Conservation (phyloP, 2,113 vertebrate species). For the Tichodroma muraria region DNA sequence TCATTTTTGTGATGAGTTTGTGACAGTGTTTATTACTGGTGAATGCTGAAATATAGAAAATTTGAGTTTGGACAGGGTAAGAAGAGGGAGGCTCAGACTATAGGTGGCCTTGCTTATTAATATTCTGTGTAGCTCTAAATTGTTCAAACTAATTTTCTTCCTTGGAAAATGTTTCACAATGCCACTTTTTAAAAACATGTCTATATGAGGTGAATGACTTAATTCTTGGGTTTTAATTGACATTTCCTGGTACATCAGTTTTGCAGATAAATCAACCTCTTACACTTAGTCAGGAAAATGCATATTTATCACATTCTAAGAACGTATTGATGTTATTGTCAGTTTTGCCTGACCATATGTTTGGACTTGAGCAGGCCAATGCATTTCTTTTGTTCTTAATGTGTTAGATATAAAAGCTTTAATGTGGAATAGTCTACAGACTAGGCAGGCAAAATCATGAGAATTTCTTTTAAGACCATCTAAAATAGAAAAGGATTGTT, state of each 20-base stretch:
- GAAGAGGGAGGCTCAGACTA: not conserved
- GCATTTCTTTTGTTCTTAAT: not conserved
- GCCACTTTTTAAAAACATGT: not conserved
- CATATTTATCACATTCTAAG: not conserved
- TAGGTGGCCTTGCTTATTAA: not conserved
- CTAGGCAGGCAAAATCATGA: not conserved
- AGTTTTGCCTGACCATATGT: not conserved
- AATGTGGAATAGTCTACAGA: not conserved
- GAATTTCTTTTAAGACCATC: not conserved
- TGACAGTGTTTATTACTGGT: not conserved
- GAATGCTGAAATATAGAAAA: slow-evolving; percentile 1
- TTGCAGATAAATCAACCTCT: not conserved
- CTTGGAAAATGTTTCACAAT: not conserved
- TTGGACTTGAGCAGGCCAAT: not conserved
- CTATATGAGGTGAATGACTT: not conserved
- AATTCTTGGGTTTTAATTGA: not conserved
- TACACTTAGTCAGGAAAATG: not conserved
- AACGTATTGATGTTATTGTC: not conserved
- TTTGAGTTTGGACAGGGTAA: not conserved
- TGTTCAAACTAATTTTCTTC: not conserved
- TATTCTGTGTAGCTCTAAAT: not conserved
- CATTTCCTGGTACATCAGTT: not conserved
- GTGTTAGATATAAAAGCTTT: not conserved
- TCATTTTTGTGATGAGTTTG: not conserved
- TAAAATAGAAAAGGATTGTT: not conserved